These are phyloP conservation scores for Camelus bactrianus DNA, from an alignment of 2,113 vertebrate species.

Conservation along the genomic window DNA sequence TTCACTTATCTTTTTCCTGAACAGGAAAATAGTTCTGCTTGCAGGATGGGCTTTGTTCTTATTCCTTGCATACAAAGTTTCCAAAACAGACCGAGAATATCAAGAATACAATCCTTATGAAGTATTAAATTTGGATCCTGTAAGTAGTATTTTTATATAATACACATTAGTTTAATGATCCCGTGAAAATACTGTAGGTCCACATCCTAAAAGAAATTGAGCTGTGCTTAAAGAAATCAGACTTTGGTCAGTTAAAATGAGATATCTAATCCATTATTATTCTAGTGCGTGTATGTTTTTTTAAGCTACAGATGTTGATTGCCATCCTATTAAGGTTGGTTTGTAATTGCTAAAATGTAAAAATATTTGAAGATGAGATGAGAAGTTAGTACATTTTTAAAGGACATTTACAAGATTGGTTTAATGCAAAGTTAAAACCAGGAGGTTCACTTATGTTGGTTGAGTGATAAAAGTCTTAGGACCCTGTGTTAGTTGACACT, in stretches of 20 bases:
- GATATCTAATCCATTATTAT: constrained; percentile 1
- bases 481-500: neutral
- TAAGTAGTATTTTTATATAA: constrained; percentile 87
- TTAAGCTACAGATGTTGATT: constrained; percentile 35
- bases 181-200: neutral
- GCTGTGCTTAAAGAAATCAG: constrained; percentile 48
- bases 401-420: neutral
- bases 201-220: constrained; percentile 31
- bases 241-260: constrained; percentile 42
- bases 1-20: constrained; percentile 76
- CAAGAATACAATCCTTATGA: constrained; percentile 99
- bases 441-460: neutral
- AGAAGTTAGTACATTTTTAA: constrained; percentile 36
- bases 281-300: neutral
- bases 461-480: constrained; percentile 5
- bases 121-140: constrained; percentile 96
- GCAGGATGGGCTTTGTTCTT: constrained; percentile 98
- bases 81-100: constrained; percentile 98
- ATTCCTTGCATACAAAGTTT: constrained; percentile 98
- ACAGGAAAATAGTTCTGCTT: constrained; percentile 96
- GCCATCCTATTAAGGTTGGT: constrained; percentile 33
- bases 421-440: constrained; percentile 46
- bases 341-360: constrained; percentile 53
- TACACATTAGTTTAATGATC: constrained; percentile 44
- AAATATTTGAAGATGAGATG: constrained; percentile 58